These are phyloP conservation scores for Ictidomys tridecemlineatus DNA, from an alignment of 2,113 vertebrate species.

Conservation along the genomic window DNA sequence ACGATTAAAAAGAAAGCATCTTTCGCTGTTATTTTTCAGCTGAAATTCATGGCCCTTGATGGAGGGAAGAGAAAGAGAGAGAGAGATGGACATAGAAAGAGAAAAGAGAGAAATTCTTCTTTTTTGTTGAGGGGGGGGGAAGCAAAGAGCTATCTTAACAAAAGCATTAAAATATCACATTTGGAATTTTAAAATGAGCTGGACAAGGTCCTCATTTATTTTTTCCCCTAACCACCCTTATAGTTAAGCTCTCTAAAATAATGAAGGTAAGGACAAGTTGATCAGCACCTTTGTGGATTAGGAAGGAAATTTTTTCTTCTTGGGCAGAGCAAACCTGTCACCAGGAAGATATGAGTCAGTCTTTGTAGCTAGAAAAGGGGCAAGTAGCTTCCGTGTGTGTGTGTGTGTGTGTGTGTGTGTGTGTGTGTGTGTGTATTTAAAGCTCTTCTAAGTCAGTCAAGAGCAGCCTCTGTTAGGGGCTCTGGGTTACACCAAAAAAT, in stretches of 20 bases:
- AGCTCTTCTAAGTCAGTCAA: not conserved
- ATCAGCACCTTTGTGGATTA: not conserved
- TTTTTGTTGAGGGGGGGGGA: not conserved
- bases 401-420: not conserved
- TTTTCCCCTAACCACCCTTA: not conserved
- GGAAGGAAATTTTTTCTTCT: not conserved
- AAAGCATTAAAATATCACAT: not conserved
- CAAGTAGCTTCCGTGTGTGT: not conserved
- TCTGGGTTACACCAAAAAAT: not conserved
- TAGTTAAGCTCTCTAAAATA: not conserved
- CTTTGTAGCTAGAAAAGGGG: not conserved
- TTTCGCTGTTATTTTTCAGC: not conserved
- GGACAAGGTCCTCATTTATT: not conserved
- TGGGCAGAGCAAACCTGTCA: not conserved
- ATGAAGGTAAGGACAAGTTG: not conserved
- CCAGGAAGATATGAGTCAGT: not conserved
- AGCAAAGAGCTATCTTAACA: not conserved
- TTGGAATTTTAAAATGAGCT: not conserved
- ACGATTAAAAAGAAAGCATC: not conserved
- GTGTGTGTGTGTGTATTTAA: no score
- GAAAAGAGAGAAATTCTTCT: not conserved
- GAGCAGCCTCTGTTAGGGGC: not conserved
- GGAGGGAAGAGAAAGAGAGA: fast-evolving
- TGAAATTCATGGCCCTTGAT: not conserved
- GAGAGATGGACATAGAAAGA: not conserved